Percentiles rank a stretch among this genome's conserved stretches.
phyloP scores from a whole-genome alignment of 53 echinoderm and acorn worm genomes.

The Paracentrotus lividus region DNA sequence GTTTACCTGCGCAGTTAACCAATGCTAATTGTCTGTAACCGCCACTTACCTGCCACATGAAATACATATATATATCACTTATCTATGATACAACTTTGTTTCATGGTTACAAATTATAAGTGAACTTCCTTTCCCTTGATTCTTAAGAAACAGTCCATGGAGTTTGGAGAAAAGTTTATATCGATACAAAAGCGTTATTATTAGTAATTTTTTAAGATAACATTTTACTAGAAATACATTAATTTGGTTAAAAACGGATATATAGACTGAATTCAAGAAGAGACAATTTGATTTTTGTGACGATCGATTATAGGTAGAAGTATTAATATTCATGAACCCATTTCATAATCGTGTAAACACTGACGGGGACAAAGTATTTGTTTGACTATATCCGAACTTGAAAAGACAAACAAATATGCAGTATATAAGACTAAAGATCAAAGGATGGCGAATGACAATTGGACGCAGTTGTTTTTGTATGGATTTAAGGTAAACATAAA shows the following conservation, averaged over 20 bases:
- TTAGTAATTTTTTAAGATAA: too few relatives aligned
- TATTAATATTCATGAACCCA: background rate
- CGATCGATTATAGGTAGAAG: background rate
- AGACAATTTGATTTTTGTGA: background rate
- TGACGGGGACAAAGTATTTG: background rate
- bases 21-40: background rate
- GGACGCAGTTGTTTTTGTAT: too few relatives aligned
- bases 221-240: too few relatives aligned
- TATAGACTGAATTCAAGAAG: background rate
- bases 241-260: too few relatives aligned
- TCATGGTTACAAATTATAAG: too few relatives aligned
- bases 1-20: background rate
- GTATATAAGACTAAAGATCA: too few relatives aligned
- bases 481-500: too few relatives aligned
- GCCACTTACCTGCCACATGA: background rate
- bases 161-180: background rate
- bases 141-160: background rate
- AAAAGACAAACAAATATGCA: background rate
- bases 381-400: background rate
- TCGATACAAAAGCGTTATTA: too few relatives aligned
- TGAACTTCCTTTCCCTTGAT: too few relatives aligned
- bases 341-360: background rate
- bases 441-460: too few relatives aligned
- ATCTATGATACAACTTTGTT: too few relatives aligned
- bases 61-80: background rate